Base-by-base conservation (phyloP, 2,113 vertebrate species). In the Hyperopisus bebe region DNA sequence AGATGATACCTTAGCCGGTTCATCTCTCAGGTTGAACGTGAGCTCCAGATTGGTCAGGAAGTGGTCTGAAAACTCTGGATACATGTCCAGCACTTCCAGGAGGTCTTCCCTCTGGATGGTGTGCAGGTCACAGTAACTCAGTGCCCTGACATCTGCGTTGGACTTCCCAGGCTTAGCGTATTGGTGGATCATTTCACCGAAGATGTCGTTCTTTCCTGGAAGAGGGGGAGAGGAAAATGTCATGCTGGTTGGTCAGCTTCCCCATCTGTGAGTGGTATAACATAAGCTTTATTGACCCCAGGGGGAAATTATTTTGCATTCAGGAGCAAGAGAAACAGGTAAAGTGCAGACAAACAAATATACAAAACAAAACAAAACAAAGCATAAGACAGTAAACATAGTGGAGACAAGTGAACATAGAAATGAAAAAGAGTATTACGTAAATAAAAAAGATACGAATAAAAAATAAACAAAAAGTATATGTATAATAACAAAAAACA, bases 161-260 rank as follows among this genome's bases (percentile, higher is more conserved):
- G 98, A 98, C 88, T 99, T 99, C 89, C 98, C 98, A 62, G 97
- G 96, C 94, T 98, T 98, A 93, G 97, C 91, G 92, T 95, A 98
- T 90, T 97, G 96, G 93, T 98, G 97, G 90, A 99, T 98, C 97
- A 89, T 89, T 87, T 70, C 47, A 50, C 80, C 90, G 93, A 99
- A 99, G 92, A 99, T 99, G 94, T 99, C 98, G 90, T 99, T 99
- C 96, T 98, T 99, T 42, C 98, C 98, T 99, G 91, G 47, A 31
- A 80, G 83, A 19, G 84, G 55, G n/a, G 90, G 70, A 44, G 84
- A 48, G 47, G 27, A 88, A 62, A 27, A 85, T 27, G 46, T 24
- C 19, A 62, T 24, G 21, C 48, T 86, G 44, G 42, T 42, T 7
- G 5, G 80, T 24, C 21, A 51, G 8, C 5, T 82, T 42, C 35